phyloP scores from a whole-genome alignment of 1,140 invertebrate genomes.

The Yoshiicerus persimilis region DNA sequence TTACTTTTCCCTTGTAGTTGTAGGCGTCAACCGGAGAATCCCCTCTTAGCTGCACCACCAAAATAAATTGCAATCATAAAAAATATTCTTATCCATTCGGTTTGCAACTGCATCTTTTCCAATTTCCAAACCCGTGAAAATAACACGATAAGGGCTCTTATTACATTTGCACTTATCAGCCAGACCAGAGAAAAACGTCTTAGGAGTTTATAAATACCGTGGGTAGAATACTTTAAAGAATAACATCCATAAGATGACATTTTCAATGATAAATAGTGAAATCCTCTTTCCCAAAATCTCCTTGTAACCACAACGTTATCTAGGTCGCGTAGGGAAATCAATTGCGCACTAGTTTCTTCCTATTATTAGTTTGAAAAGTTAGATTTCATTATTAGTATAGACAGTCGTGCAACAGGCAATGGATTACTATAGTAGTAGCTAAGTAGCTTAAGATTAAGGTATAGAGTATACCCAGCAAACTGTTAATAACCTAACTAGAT shows the following conservation, averaged over 20 bases:
- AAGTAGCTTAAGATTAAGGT: too few species aligned
- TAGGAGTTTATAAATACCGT: neutral
- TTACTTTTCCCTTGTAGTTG: neutral
- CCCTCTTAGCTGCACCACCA: neutral
- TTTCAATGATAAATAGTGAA: neutral
- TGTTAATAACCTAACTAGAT: neutral
- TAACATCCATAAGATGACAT: neutral
- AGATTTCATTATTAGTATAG: neutral
- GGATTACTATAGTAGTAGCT: too few species aligned
- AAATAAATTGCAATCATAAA: too few species aligned
- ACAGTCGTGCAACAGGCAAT: too few species aligned
- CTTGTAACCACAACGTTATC: neutral
- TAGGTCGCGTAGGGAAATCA: neutral
- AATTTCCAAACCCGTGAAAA: too few species aligned
- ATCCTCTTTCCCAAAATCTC: neutral
- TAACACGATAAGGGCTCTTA: too few species aligned
- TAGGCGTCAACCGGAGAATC: neutral
- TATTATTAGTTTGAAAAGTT: neutral
- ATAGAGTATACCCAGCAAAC: neutral
- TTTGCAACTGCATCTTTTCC: too few species aligned
- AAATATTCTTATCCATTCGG: too few species aligned
- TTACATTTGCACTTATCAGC: too few species aligned
- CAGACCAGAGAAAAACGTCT: neutral
- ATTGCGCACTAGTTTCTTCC: neutral
- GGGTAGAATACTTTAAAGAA: neutral